Evolutionary conservation across 1,140 invertebrate genomes (phyloP).

Genomic region (Episyrphus balteatus): DNA sequence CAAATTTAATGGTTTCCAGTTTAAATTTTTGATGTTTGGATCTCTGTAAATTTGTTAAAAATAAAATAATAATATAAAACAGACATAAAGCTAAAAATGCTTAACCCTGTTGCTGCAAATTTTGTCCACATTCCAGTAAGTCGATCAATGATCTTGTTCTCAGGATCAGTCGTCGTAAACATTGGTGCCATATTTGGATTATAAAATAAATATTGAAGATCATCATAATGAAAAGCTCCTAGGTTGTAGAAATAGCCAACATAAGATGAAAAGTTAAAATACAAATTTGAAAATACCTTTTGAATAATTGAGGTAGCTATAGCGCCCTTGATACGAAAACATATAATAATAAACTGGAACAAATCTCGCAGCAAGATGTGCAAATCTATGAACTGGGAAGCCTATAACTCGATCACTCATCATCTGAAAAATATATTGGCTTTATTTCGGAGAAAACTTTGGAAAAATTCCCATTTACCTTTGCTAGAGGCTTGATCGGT

Average conservation of each 20-base stretch:
- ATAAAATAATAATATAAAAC: no score
- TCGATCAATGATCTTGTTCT: slow-evolving; percentile 39
- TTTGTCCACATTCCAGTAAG: slow-evolving; percentile 41
- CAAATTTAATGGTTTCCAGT: slow-evolving; percentile 42
- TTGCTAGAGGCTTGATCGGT: no score
- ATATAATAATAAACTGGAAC: slow-evolving; percentile 45
- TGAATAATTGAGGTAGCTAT: slow-evolving; percentile 41
- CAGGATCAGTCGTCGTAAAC: slow-evolving; percentile 39
- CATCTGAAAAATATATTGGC: no score
- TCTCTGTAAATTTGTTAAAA: slow-evolving; percentile 16
- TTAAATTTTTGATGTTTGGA: slow-evolving; percentile 33
- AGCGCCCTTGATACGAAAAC: slow-evolving; percentile 43
- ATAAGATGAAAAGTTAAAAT: background rate
- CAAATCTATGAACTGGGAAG: slow-evolving; percentile 40
- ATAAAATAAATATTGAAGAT: slow-evolving; percentile 50
- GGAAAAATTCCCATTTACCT: no score
- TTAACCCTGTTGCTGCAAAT: slow-evolving; percentile 42
- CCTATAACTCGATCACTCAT: slow-evolving; percentile 23
- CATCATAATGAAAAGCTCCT: slow-evolving; percentile 50
- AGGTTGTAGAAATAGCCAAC: background rate
- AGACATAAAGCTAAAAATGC: no score
- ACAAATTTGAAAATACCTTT: slow-evolving; percentile 18
- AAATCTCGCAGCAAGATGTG: slow-evolving; percentile 39
- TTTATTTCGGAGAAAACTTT: no score
- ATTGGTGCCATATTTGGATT: slow-evolving; percentile 37